These are phyloP conservation scores for Brachypodius melanocephalos DNA, from an alignment of 2,113 vertebrate genomes.

Conservation along the genomic window DNA sequence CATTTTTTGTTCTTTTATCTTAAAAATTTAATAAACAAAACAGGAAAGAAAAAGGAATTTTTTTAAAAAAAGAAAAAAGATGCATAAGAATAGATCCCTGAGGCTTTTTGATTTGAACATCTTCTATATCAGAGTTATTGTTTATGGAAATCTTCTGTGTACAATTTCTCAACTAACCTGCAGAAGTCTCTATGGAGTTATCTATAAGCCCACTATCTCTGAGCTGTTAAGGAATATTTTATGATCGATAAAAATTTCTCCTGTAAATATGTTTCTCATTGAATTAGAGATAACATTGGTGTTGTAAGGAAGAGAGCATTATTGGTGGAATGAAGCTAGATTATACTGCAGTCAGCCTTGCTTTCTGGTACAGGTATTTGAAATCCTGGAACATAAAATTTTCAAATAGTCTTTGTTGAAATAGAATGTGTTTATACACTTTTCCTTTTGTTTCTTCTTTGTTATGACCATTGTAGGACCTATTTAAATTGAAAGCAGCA, in stretches of 20 bases:
- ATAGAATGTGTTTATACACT: background rate
- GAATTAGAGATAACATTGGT: background rate
- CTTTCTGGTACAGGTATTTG: background rate
- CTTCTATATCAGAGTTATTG: conserved; percentile 6
- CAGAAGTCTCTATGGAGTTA: background rate
- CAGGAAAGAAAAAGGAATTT: background rate
- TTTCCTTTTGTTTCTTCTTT: background rate
- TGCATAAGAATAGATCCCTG: background rate
- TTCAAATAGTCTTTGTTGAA: background rate
- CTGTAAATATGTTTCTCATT: conserved; percentile 5
- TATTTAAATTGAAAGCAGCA: background rate
- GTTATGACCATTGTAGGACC: background rate
- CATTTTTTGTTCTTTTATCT: background rate
- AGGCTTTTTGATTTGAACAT: conserved; percentile 15
- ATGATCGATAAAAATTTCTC: conserved; percentile 12
- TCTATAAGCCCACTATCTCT: background rate
- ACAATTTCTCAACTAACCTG: background rate
- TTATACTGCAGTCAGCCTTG: background rate
- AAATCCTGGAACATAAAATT: background rate
- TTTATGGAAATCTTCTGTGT: conserved; percentile 33
- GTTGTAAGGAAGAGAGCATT: background rate
- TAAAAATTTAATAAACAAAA: conserved; percentile 45
- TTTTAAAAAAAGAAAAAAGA: background rate
- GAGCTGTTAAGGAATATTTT: conserved; percentile 29
- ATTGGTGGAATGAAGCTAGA: background rate